Base-by-base conservation (phyloP, 2,797 vertebrate species). In the Oceanodroma leucorhoa region DNA sequence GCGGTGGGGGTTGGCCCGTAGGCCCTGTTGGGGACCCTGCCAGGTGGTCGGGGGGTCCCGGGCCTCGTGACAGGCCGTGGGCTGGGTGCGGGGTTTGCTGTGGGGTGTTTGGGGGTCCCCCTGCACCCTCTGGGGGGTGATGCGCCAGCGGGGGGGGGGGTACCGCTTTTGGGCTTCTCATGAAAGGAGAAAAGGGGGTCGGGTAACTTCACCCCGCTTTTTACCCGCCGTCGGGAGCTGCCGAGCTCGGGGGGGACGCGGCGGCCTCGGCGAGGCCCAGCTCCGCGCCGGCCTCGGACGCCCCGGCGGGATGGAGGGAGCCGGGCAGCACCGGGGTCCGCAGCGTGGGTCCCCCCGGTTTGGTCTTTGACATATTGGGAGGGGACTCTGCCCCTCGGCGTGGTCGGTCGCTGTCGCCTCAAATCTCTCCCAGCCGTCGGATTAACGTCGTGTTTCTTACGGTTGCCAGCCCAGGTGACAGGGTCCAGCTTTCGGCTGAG, bases 391-490 rank as follows among this genome's bases (percentile, higher is more conserved):
- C 23, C 62, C 50, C 55, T 36, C 22, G 0, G 4, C 2, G 1
- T 3, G 71, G 40, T 32, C 58, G 3, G 34, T 12, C 5, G 6
- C 40, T 21, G 13, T 50, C 0, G 0, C 67, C n/a, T 57, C 34
- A 2, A 0, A 5, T 46, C 70, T n/a, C 11, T 71, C 27, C 57
- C 26, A 12, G 20, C 46, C 19, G 46, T 34, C 1, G 3, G 34
- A 15, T 34, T 19, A 2, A 14, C 6, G 38, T 36, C 0, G 0
- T 5, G 40, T n/a, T 27, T 27, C 10, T 38, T 19, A 3, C 0
- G 2, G 36, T 24, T 5, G 0, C 36, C 65, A 15, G 60, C n/a
- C 26, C 0, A 0, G 34, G 46, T 4, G 43, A 21, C 1, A 16
- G 17, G 51, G 3, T 14, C 43, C 29, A 3, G 40, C 11, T 3